Evolutionary conservation across 2,888 invertebrate genomes (phyloP), one percentile per base, ranked within the genome.

Genomic region (Chrysolina haemoptera): DNA sequence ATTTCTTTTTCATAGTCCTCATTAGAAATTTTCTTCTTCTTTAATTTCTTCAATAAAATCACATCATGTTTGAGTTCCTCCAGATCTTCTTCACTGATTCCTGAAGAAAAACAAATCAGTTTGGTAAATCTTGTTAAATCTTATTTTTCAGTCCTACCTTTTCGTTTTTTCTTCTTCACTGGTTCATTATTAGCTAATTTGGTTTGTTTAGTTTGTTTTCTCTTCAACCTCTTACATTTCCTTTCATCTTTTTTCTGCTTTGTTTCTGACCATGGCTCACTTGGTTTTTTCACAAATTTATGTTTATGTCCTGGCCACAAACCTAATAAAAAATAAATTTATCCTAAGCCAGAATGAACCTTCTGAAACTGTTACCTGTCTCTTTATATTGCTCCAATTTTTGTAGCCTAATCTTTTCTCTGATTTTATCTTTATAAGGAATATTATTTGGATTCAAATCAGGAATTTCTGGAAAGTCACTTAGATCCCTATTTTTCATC

Each of bases 41-140:
- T 97, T 0, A 96, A 88, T 83, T 95, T 96, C 86, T 97, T 98
- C 75, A 97, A 91, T 27, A 97, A 89, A 8, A 94, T 92, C 65
- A 96, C 92, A 85, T 98, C 97, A 70, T 91, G 93, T 9, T 93
- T 93, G 64, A 96, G 84, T 83, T 96, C 95, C 41, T 92, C 91
- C 35, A 95, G 84, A 82, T 96, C 96, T 78, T 94, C 93, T 81
- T 94, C 91, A 3, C 91, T 92, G 48, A 93, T 90, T 80, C 90
- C 88, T 79, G 62, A 8, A 48, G 16, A 68, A 70, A 70, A 62
- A 40, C 63, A 64, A 63, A 12, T 40, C 14, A 62, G 40, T n/a
- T 9, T 40, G 40, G 20, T 65, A 4, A 71, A 55, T 48, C n/a
- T n/a, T 11, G 40, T 12, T 40, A 35, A 16, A n/a, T n/a, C 22